Base-by-base conservation (phyloP, 2,888 invertebrate genomes). In the Tetheella fluctuosa region DNA sequence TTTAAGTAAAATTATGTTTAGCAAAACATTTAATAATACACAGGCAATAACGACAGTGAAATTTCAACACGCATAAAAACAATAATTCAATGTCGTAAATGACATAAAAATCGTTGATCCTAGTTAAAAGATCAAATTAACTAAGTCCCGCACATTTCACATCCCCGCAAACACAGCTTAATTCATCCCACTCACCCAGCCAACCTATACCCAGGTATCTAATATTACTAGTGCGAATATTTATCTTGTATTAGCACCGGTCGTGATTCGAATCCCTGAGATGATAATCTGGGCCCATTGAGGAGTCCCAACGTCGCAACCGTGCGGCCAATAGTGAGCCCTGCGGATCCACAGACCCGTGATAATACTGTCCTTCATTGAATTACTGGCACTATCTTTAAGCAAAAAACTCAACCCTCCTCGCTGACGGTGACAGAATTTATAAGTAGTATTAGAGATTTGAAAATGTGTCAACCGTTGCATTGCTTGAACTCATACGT, bases 221-320 rank as follows among this genome's bases (percentile, higher is more conserved):
- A 15, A 15, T 20, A 42, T 42, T 17, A 48, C 60, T 66, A 58
- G 37, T 60, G 54, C 64, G 48, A 48, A 48, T 48, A 48, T 48
- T 48, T 48, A 48, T 48, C 48, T 48, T 48, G 48, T 48, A 48
- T 48, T 48, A 48, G 17, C 48, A 54, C 54, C 25, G 28, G 28
- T 54, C 20, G 25, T 17, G 54, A n/a, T 54, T 25, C 5, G 28
- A 54, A 54, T 28, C 15, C 15, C 54, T n/a, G n/a, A 54, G 54
- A 54, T 54, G 15, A 54, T 54, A 54, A 54, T 54, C 54, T 54
- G 25, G 54, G 28, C 17, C 30, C 13, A 30, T 30, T 30, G 28
- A 30, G 28, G n/a, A 28, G 54, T n/a, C 53, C 23, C 23, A 28
- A n/a, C 30, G 30, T 30, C 15, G 10, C n/a, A 10, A 28, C 23